Base-by-base conservation (phyloP, 2,113 vertebrate genomes). In the Petrocephalus zakoni region DNA sequence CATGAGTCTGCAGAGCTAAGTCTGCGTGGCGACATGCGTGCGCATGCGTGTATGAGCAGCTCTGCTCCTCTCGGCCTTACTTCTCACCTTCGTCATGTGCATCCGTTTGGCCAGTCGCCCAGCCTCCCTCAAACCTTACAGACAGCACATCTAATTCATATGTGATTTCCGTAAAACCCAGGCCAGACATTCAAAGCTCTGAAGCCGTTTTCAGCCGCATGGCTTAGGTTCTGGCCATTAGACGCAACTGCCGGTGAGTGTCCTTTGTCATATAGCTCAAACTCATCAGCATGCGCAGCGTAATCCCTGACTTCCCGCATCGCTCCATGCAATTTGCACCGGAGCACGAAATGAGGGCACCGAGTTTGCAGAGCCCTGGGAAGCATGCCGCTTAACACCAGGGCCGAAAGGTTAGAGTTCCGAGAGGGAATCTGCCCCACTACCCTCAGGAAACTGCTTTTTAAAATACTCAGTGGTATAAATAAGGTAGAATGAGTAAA, bases 141-240 rank as follows among this genome's bases (percentile, higher is more conserved):
- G 68, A 75, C 25, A 78, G 75, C 85, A 75, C 37, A 56, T 75
- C 61, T 75, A 13, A 68, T 68, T 58, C 29, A 86, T 46, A 68
- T 29, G 22, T 86, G 84, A 89, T 89, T 86, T 29, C 47, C 10
- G 81, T 2, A 85, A 53, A 53, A 53, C 56, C 56, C 55, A 49
- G 78, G 88, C 17, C 64, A 89, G 25, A 61, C 17, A 68, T 46
- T n/a, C 82, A 49, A 49, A 85, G 42, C 22, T 64, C 82, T 21
- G 1, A 68, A 37, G 61, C 25, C 29, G 61, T 68, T 68, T 68
- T 68, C 61, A 29, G 61, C 25, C 61, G 29, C 61, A 68, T 13
- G n/a, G 25, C 61, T 64, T 64, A n/a, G 25, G 61, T 68, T 29
- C 61, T 68, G 25, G n/a, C 25, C 25, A n/a, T 29, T n/a, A 84